These are phyloP conservation scores for Hypomecis atomaria DNA, from an alignment of 2,888 invertebrate species.

Conservation along the genomic window DNA sequence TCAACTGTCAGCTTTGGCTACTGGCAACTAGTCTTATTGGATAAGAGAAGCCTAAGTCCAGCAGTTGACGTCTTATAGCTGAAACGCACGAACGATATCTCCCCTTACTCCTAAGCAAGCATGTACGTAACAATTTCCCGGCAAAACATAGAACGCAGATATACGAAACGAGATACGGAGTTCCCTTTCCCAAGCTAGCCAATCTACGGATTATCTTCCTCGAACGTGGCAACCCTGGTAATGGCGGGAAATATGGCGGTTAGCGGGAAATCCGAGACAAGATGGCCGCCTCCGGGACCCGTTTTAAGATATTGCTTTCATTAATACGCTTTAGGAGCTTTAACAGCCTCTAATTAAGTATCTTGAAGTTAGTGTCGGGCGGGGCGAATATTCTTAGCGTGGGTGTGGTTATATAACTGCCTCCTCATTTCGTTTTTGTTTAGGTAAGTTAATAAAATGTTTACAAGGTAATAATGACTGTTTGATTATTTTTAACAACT, in stretches of 20 bases:
- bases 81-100: no score
- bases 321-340: constrained; percentile 50
- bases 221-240: constrained; percentile 53
- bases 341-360: constrained; percentile 49
- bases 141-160: constrained; percentile 31
- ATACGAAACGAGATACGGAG: constrained; percentile 57
- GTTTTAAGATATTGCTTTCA: constrained; percentile 59
- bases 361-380: constrained; percentile 39
- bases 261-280: constrained; percentile 65
- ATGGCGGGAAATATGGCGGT: constrained; percentile 57
- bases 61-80: no score
- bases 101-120: constrained; percentile 12
- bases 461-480: no score
- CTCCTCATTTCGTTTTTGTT: background rate
- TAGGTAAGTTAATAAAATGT: background rate
- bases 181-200: constrained; percentile 56
- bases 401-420: constrained; percentile 14
- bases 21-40: no score
- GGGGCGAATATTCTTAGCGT: constrained; percentile 19
- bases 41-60: no score
- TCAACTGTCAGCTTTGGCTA: no score
- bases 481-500: no score
- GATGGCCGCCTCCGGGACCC: constrained; percentile 61
- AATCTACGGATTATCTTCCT: constrained; percentile 75
- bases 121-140: constrained; percentile 33